These are phyloP conservation scores for Bellardia pandia DNA, from an alignment of 2,888 invertebrate species.

Conservation along the genomic window DNA sequence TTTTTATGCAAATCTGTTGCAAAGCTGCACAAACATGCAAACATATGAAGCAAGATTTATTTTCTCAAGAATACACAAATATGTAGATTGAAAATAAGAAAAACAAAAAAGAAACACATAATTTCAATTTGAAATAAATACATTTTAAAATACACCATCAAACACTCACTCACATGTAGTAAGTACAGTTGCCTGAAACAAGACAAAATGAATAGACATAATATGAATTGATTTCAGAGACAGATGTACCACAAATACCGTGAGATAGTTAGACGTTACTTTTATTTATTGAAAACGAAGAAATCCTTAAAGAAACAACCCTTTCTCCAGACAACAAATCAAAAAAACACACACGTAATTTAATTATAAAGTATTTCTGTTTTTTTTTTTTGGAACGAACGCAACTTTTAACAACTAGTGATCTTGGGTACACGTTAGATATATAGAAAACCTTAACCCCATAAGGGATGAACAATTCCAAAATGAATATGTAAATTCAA, in stretches of 20 bases:
- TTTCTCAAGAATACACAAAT: slow-evolving; percentile 30
- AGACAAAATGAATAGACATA: slow-evolving; percentile 31
- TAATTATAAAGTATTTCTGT: slow-evolving; percentile 49
- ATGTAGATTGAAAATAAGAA: slow-evolving; percentile 48
- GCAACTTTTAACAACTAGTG: slow-evolving; percentile 10
- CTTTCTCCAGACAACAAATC: slow-evolving; percentile 32
- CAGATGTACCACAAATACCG: slow-evolving; percentile 60
- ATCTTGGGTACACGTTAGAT: slow-evolving; percentile 29
- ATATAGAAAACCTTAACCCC: neutral
- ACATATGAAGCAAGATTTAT: slow-evolving; percentile 30
- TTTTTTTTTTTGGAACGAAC: neutral
- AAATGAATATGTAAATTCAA: slow-evolving; percentile 76
- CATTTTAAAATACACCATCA: slow-evolving; percentile 8
- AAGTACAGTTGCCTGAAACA: neutral
- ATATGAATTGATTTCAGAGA: slow-evolving; percentile 61
- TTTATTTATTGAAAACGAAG: neutral
- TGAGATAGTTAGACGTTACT: slow-evolving; percentile 53
- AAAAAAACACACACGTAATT: slow-evolving; percentile 20
- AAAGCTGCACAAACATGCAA: neutral
- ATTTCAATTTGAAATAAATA: slow-evolving; percentile 42
- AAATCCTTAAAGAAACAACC: slow-evolving; percentile 51
- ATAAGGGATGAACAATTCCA: slow-evolving; percentile 60
- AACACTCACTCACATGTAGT: neutral
- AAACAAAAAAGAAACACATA: slow-evolving; percentile 31
- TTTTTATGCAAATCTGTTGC: slow-evolving; percentile 75